Evolutionary conservation across 2,888 invertebrate species (phyloP).

Genomic region (Nezara viridula): DNA sequence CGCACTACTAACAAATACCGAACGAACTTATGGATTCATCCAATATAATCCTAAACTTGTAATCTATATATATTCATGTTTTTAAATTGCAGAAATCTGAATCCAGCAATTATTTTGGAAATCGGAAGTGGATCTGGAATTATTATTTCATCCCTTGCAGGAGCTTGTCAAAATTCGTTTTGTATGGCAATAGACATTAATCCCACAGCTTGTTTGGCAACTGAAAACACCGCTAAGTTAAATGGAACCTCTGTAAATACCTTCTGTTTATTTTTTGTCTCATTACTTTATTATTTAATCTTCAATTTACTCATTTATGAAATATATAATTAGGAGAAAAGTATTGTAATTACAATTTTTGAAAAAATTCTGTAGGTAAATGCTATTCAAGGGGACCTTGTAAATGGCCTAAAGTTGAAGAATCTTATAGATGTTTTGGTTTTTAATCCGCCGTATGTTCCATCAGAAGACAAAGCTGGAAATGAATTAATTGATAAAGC

Average conservation of each 20-base stretch:
- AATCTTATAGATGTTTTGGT: constrained; percentile 86
- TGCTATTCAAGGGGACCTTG: constrained; percentile 77
- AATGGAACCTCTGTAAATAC: constrained; percentile 75
- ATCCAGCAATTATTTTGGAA: constrained; percentile 65
- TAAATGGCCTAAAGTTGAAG: constrained; percentile 72
- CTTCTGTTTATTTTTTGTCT: background rate
- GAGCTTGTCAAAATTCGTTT: constrained; percentile 72
- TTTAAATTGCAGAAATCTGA: background rate
- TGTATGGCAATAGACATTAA: constrained; percentile 88
- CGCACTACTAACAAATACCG: too few species aligned
- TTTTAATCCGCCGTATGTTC: constrained; percentile 99
- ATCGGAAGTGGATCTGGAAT: constrained; percentile 94
- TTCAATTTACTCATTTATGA: too few species aligned
- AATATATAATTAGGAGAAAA: too few species aligned
- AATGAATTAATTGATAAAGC: constrained; percentile 74
- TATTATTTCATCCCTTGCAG: constrained; percentile 86
- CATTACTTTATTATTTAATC: too few species aligned
- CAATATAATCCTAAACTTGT: background rate
- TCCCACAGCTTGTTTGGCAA: constrained; percentile 80
- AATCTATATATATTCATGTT: background rate
- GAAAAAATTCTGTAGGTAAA: constrained; percentile 73
- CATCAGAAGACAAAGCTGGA: constrained; percentile 83
- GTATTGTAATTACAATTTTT: too few species aligned
- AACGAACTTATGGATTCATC: too few species aligned
- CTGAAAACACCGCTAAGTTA: constrained; percentile 77